Conservation (phyloP, 2,797 vertebrate species). For the Microctenopoma lineatum region DNA sequence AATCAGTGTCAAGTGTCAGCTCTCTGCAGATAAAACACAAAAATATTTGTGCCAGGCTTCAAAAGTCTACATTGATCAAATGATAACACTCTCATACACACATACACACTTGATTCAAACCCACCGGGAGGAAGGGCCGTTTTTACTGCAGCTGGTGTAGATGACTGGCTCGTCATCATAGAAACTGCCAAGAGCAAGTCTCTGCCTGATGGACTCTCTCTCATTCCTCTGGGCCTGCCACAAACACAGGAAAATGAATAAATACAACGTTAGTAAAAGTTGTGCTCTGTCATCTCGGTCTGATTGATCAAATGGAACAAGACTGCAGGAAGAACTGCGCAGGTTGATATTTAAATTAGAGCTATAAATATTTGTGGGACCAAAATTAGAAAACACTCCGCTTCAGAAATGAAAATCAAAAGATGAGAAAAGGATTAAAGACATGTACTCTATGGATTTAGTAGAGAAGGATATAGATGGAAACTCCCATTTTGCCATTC, state of each 20-base stretch:
- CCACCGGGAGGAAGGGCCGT: slow-evolving; percentile 92
- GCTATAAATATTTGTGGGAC: slow-evolving; percentile 15
- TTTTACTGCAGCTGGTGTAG: slow-evolving; percentile 95
- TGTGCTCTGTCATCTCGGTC: slow-evolving; percentile 8
- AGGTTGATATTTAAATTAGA: slow-evolving; percentile 18
- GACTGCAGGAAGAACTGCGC: background rate
- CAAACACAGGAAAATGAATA: slow-evolving; percentile 35
- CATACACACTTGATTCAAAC: slow-evolving; percentile 49
- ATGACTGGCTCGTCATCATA: slow-evolving; percentile 98
- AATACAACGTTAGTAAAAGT: slow-evolving; percentile 30
- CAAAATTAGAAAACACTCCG: slow-evolving; percentile 15
- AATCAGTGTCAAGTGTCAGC: slow-evolving; percentile 1
- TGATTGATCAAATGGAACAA: slow-evolving; percentile 11
- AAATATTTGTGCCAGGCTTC: slow-evolving; percentile 29
- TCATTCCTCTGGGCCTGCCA: slow-evolving; percentile 96
- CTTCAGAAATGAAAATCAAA: slow-evolving; percentile 7
- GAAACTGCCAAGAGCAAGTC: slow-evolving; percentile 98
- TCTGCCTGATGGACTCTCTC: slow-evolving; percentile 97
- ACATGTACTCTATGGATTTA: slow-evolving; percentile 9
- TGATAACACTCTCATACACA: slow-evolving; percentile 5
- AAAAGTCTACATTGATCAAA: slow-evolving; percentile 54
- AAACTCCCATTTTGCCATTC: slow-evolving; percentile 10
- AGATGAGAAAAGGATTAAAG: background rate
- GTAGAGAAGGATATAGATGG: background rate
- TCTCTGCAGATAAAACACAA: slow-evolving; percentile 14